Evolutionary conservation across 2,797 vertebrate species (phyloP).

Genomic region (Hafferia zeledoni): DNA sequence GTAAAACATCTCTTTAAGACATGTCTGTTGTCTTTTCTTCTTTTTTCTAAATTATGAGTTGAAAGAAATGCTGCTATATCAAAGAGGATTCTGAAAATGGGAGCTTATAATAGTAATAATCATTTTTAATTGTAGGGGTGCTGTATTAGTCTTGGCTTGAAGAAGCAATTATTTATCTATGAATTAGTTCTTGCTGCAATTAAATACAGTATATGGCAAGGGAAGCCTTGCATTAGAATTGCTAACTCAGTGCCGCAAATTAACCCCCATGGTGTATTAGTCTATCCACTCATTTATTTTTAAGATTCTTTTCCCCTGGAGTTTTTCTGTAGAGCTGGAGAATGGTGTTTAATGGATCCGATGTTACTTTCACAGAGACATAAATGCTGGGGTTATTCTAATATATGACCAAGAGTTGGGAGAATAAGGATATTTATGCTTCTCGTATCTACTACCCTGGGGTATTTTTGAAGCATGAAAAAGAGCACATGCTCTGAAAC

Average conservation of each 20-base stretch:
- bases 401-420: neutral
- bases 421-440: neutral
- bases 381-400: neutral
- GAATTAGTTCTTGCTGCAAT: neutral
- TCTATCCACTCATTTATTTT: conserved; percentile 29
- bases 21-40: neutral
- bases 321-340: neutral
- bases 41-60: neutral
- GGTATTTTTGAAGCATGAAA: neutral
- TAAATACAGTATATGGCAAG: neutral
- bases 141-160: neutral
- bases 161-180: conserved; percentile 2
- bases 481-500: neutral
- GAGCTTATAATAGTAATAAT: neutral
- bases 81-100: neutral
- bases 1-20: neutral
- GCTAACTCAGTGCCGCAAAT: neutral
- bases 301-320: neutral
- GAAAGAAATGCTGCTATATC: neutral
- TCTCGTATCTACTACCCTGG: neutral
- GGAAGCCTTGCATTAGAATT: neutral
- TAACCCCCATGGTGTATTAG: neutral
- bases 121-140: neutral
- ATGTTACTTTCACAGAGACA: neutral
- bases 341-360: conserved; percentile 1